A percentile compares a stretch with the other conserved stretches of the same genome.
Evolutionary conservation across 2,888 invertebrate species (phyloP).

Genomic region (Tetheella fluctuosa): DNA sequence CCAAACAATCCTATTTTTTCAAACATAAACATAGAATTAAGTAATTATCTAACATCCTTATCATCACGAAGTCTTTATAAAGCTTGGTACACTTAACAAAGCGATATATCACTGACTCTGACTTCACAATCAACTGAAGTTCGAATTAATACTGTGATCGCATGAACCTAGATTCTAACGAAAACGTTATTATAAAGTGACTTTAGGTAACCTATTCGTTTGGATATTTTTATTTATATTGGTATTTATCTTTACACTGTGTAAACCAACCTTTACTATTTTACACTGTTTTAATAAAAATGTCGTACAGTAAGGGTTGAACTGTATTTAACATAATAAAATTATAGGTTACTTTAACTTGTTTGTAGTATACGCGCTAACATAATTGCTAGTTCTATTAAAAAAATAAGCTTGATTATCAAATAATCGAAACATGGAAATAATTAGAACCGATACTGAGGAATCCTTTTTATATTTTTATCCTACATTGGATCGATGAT

Average conservation of each 20-base stretch:
- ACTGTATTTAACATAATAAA: not conserved
- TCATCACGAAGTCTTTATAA: not conserved
- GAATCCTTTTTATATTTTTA: not conserved
- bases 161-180: not conserved
- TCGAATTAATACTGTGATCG: not conserved
- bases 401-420: not conserved
- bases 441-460: not conserved
- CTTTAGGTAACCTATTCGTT: too few species aligned
- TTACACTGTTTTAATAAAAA: not conserved
- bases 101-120: not conserved
- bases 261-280: not conserved
- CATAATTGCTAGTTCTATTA: not conserved
- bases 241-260: not conserved
- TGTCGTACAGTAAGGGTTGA: not conserved
- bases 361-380: not conserved
- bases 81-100: not conserved
- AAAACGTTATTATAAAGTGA: too few species aligned
- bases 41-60: not conserved
- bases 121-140: not conserved
- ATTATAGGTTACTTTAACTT: not conserved
- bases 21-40: slow-evolving; percentile 5
- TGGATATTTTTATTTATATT: not conserved
- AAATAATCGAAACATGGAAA: not conserved
- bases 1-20: not conserved
- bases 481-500: not conserved